Base-by-base conservation (phyloP, 2,113 vertebrate species). In the Chaenogobius annularis region DNA sequence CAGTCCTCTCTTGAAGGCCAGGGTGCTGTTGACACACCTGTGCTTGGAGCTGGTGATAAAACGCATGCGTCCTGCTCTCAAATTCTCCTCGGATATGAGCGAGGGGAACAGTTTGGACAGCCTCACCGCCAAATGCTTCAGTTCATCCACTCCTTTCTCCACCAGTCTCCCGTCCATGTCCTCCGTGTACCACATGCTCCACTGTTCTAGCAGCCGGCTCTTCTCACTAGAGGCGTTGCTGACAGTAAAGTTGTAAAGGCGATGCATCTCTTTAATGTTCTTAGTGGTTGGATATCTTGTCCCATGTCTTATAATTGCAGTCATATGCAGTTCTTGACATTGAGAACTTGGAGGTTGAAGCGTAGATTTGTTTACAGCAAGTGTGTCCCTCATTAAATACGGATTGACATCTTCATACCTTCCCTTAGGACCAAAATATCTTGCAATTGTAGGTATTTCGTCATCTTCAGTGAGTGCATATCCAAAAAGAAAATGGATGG, bases 11-110 rank as follows among this genome's bases (percentile, higher is more conserved):
- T 94, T 91, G 80, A 98, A 98, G 64, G 96, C 92, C 10, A 90
- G 71, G 0, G 93, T 92, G 90, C 97, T 98, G 87, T 97, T 95
- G 66, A 96, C 82, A 85, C 97, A 99, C 63, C 97, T 93, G 84
- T 95, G 96, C 88, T 97, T 98, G 40, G 96, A 98, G 90, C 97
- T 99, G 79, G 94, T 97, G 72, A 93, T 82, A 65, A 98, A 93
- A 22, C 69, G 90, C 73, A 97, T 81, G 69, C 89, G 85, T 74
- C 92, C 90, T 7, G 69, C 74, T 46, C 85, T 66, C 20, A 94
- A 76, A 7, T 89, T 92, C 52, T 91, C 91, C 88, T 82, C 73
- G 9, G 92, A 90, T 59, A 98, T 84, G 8, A 98, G 89, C 0
- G 91, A 81, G 0, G 96, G 96, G 87, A 98, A 97, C 48, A 94